phyloP scores from a whole-genome alignment of 2,888 invertebrate genomes.

The Orthosia incerta region DNA sequence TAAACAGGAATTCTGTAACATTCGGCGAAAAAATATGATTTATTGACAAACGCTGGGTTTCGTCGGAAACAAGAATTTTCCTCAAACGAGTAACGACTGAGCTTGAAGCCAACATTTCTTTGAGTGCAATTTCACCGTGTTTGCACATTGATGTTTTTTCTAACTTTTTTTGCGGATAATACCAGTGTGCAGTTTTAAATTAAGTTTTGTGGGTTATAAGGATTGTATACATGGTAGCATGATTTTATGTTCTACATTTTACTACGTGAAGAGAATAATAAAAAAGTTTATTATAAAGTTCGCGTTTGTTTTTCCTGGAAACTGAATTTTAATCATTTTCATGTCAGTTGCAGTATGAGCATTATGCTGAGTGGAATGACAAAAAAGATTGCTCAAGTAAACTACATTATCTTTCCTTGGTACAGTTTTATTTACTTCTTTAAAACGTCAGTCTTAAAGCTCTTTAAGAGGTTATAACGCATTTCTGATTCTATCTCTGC shows the following conservation, averaged over 20 bases:
- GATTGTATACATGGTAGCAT: conserved; percentile 9
- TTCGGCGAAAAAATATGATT: conserved; percentile 37
- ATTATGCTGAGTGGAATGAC: background rate
- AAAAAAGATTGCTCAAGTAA: background rate
- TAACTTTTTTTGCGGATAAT: conserved; percentile 25
- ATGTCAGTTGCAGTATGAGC: conserved; percentile 18
- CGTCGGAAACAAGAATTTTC: conserved; percentile 40
- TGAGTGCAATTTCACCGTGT: conserved; percentile 41
- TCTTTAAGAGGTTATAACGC: background rate
- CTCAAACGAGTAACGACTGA: conserved; percentile 40
- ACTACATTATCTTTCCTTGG: background rate
- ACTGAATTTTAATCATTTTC: conserved; percentile 22
- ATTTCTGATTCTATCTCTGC: background rate
- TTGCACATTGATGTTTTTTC: conserved; percentile 33
- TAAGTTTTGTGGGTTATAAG: conserved; percentile 23
- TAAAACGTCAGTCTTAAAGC: background rate
- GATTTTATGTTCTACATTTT: conserved; percentile 21
- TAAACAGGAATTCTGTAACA: conserved; percentile 17
- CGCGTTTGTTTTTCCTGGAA: background rate
- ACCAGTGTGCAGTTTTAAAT: conserved; percentile 38
- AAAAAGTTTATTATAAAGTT: conserved; percentile 13
- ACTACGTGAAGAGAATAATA: conserved; percentile 11
- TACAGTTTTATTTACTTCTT: background rate
- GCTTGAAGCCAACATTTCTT: conserved; percentile 26
- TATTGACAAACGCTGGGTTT: conserved; percentile 40